Percentiles rank a stretch among this genome's conserved stretches.
Evolutionary conservation across 2,797 vertebrate genomes (phyloP).

Genomic region (Pseudochaenichthys georgianus): DNA sequence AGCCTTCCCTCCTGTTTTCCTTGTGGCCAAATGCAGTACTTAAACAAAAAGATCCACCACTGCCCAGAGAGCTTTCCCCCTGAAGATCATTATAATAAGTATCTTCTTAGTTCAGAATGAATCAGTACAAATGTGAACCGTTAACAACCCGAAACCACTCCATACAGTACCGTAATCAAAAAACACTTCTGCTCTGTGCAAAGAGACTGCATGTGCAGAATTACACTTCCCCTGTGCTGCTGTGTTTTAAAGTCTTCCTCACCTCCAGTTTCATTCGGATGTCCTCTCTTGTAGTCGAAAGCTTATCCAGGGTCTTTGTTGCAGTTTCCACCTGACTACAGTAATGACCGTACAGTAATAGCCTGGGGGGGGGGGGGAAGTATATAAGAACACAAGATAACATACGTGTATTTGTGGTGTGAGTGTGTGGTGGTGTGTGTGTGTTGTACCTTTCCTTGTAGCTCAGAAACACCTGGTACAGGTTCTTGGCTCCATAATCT

Average conservation of each 20-base stretch:
- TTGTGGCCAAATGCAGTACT: background rate
- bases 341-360: slow-evolving; percentile 91
- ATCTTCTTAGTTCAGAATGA: background rate
- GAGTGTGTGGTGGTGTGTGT: background rate
- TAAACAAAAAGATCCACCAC: background rate
- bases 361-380: slow-evolving; percentile 70
- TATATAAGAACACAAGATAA: background rate
- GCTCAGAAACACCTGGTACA: slow-evolving; percentile 90
- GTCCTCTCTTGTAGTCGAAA: slow-evolving; percentile 84
- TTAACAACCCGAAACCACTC: background rate
- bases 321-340: slow-evolving; percentile 94
- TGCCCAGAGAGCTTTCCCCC: background rate
- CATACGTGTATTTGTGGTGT: background rate
- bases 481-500: slow-evolving; percentile 71
- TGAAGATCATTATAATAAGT: background rate
- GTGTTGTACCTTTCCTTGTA: slow-evolving; percentile 90
- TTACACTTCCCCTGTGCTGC: background rate
- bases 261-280: slow-evolving; percentile 94
- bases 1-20: background rate
- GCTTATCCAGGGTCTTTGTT: slow-evolving; percentile 89
- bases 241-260: slow-evolving; percentile 19
- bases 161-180: background rate
- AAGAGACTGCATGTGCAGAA: background rate
- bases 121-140: background rate
- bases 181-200: background rate